phyloP scores from a whole-genome alignment of 1,140 invertebrate genomes.

The Solenopsis invicta region DNA sequence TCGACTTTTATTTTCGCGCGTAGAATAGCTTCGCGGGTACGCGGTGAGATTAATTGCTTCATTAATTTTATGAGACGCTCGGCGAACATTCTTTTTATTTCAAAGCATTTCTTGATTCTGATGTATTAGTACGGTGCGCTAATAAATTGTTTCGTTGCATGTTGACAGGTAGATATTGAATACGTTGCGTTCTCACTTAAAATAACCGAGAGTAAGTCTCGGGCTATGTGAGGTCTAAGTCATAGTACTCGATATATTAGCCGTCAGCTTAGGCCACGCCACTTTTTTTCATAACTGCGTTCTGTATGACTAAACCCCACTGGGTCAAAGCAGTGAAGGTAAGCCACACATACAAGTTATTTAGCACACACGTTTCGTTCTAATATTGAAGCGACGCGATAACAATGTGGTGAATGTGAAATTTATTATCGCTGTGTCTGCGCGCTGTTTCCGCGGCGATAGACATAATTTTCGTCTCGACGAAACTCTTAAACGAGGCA shows the following conservation, averaged over 20 bases:
- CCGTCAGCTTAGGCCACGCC: not conserved
- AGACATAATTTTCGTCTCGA: not conserved
- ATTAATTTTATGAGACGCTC: not conserved
- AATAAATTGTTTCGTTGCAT: not conserved
- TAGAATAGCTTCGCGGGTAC: not conserved
- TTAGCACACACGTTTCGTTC: conserved; percentile 29
- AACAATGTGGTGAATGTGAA: not conserved
- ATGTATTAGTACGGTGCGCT: not conserved
- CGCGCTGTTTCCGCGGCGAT: conserved; percentile 1
- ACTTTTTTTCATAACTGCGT: conserved; percentile 25
- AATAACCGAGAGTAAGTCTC: conserved; percentile 12
- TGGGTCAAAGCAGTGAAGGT: conserved; percentile 46
- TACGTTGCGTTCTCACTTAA: conserved; percentile 3
- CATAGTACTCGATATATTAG: conserved; percentile 19
- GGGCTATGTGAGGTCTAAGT: not conserved
- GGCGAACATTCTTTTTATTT: not conserved
- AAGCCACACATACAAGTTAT: conserved; percentile 37
- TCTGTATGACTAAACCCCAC: conserved; percentile 34
- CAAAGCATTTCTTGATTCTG: not conserved
- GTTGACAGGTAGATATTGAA: not conserved
- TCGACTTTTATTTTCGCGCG: conserved; percentile 22
- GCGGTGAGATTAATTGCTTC: not conserved
- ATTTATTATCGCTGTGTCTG: not conserved
- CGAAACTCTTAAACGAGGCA: not conserved
- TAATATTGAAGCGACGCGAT: conserved; percentile 28